phyloP scores from a whole-genome alignment of 1,140 invertebrate genomes.

The Drosophila funebris region DNA sequence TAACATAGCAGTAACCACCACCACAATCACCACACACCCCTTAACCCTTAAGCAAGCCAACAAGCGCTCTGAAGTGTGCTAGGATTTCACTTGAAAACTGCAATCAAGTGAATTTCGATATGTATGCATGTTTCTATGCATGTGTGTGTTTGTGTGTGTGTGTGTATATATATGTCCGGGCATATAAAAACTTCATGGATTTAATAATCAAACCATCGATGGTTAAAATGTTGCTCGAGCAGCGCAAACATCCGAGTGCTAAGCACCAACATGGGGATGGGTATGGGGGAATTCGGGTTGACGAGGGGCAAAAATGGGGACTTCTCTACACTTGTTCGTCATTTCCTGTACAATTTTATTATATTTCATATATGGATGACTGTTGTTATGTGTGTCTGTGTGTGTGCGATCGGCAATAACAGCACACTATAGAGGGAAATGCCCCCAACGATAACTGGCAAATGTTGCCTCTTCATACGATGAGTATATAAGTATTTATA shows the following conservation, averaged over 20 bases:
- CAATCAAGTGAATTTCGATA: conserved; percentile 82
- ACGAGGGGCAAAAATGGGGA: conserved; percentile 1
- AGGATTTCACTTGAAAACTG: conserved; percentile 82
- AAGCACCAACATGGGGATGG: conserved; percentile 7
- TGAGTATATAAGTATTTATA: conserved; percentile 36
- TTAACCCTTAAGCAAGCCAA: conserved; percentile 70
- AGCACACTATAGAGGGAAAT: conserved; percentile 31
- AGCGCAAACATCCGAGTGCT: conserved; percentile 39
- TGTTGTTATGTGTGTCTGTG: conserved; percentile 36
- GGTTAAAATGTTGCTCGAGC: conserved; percentile 78
- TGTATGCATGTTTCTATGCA: conserved; percentile 32
- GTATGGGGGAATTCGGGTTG: conserved; percentile 11
- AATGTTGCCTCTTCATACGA: conserved; percentile 27
- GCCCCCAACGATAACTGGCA: conserved; percentile 11
- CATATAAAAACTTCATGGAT: conserved; percentile 78
- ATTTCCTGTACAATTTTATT: conserved; percentile 83
- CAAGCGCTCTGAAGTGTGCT: conserved; percentile 73
- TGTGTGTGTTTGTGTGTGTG: conserved; percentile 42
- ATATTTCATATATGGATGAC: conserved; percentile 72
- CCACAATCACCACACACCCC: conserved; percentile 21
- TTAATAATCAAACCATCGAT: conserved; percentile 82
- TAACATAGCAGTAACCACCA: not conserved
- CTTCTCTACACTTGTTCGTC: conserved; percentile 68
- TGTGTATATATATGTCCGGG: conserved; percentile 10
- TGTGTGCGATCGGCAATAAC: conserved; percentile 60